A percentile compares a stretch with the other conserved stretches of the same genome.
Evolutionary conservation across 2,888 invertebrate genomes (phyloP).

Genomic region (Drosophila pegasa): DNA sequence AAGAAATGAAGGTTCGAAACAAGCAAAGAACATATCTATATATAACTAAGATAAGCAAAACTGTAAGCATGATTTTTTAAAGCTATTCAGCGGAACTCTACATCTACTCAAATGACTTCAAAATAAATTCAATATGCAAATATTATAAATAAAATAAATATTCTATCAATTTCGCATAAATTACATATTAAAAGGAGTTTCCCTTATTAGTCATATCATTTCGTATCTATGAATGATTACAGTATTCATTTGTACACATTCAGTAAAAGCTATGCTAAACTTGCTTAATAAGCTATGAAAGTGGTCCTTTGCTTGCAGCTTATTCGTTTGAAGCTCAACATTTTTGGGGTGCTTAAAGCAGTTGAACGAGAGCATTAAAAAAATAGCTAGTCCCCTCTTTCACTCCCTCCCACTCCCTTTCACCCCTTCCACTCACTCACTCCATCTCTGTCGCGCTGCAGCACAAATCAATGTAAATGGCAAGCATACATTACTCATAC

Average conservation of each 20-base stretch:
- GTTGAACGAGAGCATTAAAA: conserved; percentile 33
- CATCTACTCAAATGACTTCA: no score
- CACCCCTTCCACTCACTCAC: background rate
- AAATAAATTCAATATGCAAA: no score
- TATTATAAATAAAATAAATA: no score
- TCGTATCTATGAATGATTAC: no score
- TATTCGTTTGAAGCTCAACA: conserved; percentile 5
- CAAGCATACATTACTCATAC: conserved; percentile 75
- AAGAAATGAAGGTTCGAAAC: no score
- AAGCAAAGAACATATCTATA: no score
- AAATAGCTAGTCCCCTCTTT: background rate
- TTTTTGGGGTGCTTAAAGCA: conserved; percentile 20
- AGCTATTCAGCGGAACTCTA: no score
- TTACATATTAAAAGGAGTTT: no score
- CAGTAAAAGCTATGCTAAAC: background rate
- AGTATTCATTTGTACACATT: no score
- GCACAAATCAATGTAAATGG: conserved; percentile 73
- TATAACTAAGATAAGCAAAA: no score
- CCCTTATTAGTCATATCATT: background rate
- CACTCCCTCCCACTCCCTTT: background rate
- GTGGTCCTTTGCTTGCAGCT: background rate
- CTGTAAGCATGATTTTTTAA: no score
- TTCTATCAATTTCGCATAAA: no score
- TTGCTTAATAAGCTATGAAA: conserved; percentile 7
- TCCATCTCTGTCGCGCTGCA: conserved; percentile 2